These are phyloP conservation scores for Tamias sibiricus DNA, from an alignment of 2,113 vertebrate genomes.

Conservation along the genomic window DNA sequence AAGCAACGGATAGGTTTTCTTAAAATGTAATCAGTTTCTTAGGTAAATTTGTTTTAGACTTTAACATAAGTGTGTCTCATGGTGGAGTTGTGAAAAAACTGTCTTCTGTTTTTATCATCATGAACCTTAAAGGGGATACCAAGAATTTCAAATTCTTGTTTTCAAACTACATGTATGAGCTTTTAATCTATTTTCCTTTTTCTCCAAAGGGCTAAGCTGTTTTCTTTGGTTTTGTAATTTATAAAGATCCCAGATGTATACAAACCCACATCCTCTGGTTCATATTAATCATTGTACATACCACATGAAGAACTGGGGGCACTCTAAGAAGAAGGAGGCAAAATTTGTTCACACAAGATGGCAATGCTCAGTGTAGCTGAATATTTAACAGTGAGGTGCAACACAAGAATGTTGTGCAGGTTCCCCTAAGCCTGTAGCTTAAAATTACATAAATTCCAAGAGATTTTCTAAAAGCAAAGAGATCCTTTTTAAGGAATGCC, in stretches of 20 bases:
- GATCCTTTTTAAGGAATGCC: background rate
- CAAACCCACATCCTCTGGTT: background rate
- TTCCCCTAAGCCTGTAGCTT: background rate
- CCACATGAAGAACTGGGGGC: background rate
- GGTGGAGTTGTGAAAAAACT: background rate
- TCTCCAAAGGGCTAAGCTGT: background rate
- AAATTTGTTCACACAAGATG: background rate
- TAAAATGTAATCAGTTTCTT: background rate
- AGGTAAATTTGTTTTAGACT: conserved; percentile 17
- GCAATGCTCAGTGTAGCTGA: background rate
- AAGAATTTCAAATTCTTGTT: background rate
- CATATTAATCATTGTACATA: background rate
- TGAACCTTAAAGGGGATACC: background rate
- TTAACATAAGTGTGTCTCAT: background rate
- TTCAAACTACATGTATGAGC: background rate
- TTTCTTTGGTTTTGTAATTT: background rate
- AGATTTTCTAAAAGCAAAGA: background rate
- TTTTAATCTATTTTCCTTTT: background rate
- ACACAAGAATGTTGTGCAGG: background rate
- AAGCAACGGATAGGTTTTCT: background rate
- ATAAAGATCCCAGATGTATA: background rate
- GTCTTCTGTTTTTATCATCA: background rate
- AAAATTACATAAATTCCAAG: background rate
- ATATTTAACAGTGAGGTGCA: background rate
- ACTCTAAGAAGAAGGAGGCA: background rate